Percentiles rank a stretch among this genome's conserved stretches.
These are phyloP conservation scores for Anniella stebbinsi DNA, from an alignment of 2,797 vertebrate genomes.

Conservation along the genomic window DNA sequence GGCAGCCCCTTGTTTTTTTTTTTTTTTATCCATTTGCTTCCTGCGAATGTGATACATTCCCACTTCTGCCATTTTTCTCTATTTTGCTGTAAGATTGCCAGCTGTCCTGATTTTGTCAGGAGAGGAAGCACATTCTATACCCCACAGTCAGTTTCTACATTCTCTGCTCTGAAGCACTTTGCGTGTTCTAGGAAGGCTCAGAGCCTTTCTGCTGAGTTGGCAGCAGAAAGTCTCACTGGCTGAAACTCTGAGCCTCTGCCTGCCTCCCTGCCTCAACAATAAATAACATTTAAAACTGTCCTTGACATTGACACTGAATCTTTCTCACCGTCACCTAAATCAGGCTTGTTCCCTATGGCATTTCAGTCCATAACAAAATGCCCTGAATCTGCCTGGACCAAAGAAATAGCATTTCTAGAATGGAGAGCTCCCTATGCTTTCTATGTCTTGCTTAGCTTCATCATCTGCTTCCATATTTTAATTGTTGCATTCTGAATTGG, in stretches of 20 bases:
- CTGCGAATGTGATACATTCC: not conserved
- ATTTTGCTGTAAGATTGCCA: not conserved
- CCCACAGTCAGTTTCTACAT: not conserved
- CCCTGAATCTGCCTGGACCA: not conserved
- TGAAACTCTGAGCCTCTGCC: not conserved
- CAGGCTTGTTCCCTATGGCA: not conserved
- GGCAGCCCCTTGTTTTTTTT: not conserved
- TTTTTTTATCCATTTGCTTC: not conserved
- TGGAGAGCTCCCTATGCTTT: not conserved
- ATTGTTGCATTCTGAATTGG: not conserved
- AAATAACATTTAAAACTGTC: constrained; percentile 1
- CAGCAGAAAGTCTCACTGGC: not conserved
- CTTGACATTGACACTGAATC: constrained; percentile 13
- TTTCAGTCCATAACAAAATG: not conserved
- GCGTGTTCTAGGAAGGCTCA: not conserved
- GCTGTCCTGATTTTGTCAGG: not conserved
- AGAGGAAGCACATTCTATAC: not conserved
- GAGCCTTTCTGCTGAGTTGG: not conserved
- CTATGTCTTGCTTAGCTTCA: not conserved
- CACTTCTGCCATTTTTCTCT: not conserved
- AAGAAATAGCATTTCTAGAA: not conserved
- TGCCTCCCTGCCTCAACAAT: not conserved
- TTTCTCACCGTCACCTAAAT: not conserved
- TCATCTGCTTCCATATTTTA: not conserved
- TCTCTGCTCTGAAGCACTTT: not conserved